A percentile compares a stretch with the other conserved stretches of the same genome.
Conservation (phyloP, 2,797 vertebrate genomes). For the Petrocephalus schoutedeni region DNA sequence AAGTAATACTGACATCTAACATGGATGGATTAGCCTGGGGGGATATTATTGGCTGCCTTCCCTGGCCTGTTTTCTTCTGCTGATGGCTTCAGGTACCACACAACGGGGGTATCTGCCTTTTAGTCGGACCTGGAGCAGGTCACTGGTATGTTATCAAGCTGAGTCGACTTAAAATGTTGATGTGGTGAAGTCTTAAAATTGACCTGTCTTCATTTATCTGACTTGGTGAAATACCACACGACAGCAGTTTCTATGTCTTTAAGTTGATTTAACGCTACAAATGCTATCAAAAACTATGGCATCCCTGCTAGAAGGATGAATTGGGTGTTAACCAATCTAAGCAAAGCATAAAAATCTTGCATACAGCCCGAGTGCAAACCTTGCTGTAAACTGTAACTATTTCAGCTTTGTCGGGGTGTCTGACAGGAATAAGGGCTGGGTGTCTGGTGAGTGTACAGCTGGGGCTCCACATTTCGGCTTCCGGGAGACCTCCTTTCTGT, state of each 20-base stretch:
- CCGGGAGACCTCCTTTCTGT: neutral
- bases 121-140: neutral
- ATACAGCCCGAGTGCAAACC: neutral
- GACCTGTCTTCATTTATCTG: neutral
- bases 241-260: neutral
- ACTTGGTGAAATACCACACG: neutral
- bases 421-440: neutral
- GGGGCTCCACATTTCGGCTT: neutral
- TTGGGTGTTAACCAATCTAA: neutral
- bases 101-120: neutral
- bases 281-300: neutral
- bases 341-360: neutral
- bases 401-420: neutral
- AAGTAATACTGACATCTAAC: neutral
- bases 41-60: neutral
- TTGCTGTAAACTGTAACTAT: neutral
- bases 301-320: neutral
- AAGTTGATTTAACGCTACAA: neutral
- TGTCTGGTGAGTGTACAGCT: neutral
- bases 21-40: neutral
- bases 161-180: neutral
- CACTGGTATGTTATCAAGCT: neutral
- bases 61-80: neutral
- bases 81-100: neutral
- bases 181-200: neutral